These are phyloP conservation scores for Zootermopsis nevadensis DNA, from an alignment of 2,888 invertebrate genomes.

Conservation along the genomic window DNA sequence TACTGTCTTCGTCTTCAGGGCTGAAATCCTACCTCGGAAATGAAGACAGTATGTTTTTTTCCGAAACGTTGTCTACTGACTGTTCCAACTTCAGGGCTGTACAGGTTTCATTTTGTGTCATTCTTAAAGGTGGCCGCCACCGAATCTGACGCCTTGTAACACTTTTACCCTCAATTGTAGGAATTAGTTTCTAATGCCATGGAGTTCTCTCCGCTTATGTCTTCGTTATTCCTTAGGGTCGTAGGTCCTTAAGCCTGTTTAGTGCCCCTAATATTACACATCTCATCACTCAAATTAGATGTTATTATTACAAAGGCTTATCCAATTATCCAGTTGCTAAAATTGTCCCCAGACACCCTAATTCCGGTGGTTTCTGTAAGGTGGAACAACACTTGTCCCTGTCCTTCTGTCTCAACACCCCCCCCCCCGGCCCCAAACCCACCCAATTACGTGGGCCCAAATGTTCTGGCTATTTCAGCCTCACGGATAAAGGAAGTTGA, in stretches of 20 bases:
- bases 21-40: too few species aligned
- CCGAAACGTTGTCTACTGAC: too few species aligned
- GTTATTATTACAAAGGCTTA: slow-evolving; percentile 45
- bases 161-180: too few species aligned
- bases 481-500: not conserved
- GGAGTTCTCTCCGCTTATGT: not conserved
- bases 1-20: too few species aligned
- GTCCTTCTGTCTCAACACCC: not conserved
- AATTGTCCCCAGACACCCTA: not conserved
- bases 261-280: slow-evolving; percentile 39
- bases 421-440: too few species aligned
- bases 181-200: too few species aligned
- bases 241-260: slow-evolving; percentile 21
- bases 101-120: too few species aligned
- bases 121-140: too few species aligned
- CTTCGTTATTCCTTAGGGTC: not conserved
- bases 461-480: not conserved
- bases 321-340: slow-evolving; percentile 40
- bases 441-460: not conserved
- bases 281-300: slow-evolving; percentile 45
- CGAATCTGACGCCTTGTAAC: too few species aligned
- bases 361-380: not conserved
- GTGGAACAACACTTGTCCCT: not conserved
- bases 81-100: too few species aligned
- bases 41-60: too few species aligned